Evolutionary conservation across 2,888 invertebrate genomes (phyloP).

Genomic region (Teinopalpus imperialis): DNA sequence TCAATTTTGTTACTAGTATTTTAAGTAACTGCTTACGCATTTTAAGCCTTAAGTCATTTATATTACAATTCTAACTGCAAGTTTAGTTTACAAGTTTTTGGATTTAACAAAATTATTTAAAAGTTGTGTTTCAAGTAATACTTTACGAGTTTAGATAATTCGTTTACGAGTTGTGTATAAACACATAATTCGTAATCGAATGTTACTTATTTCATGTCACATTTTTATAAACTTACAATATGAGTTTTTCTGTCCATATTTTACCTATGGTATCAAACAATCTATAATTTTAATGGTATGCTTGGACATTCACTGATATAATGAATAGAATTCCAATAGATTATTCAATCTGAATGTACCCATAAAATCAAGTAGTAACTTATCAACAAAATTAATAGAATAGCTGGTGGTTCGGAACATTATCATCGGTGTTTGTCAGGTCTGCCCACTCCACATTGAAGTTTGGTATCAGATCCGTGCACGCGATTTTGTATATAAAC

Average conservation of each 20-base stretch:
- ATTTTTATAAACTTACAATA: too few relatives aligned
- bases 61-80: too few relatives aligned
- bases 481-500: conserved; percentile 23
- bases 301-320: conserved; percentile 2
- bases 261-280: neutral
- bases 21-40: too few relatives aligned
- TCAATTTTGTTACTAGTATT: too few relatives aligned
- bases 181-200: too few relatives aligned
- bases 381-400: conserved; percentile 26
- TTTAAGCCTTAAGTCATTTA: too few relatives aligned
- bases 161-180: too few relatives aligned
- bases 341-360: conserved; percentile 1
- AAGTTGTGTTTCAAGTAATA: too few relatives aligned
- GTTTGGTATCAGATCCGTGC: conserved; percentile 21
- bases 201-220: too few relatives aligned
- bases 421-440: conserved; percentile 26
- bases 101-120: too few relatives aligned
- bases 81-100: too few relatives aligned
- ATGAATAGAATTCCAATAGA: conserved; percentile 14
- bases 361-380: conserved; percentile 16
- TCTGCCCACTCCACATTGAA: conserved; percentile 23
- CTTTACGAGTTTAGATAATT: too few relatives aligned
- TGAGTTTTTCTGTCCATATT: conserved; percentile 3
- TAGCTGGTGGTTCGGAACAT: conserved; percentile 16
- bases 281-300: neutral